A percentile compares a stretch with the other conserved stretches of the same genome.
Evolutionary conservation across 2,113 vertebrate species (phyloP).

Genomic region (Salvelinus sp.): DNA sequence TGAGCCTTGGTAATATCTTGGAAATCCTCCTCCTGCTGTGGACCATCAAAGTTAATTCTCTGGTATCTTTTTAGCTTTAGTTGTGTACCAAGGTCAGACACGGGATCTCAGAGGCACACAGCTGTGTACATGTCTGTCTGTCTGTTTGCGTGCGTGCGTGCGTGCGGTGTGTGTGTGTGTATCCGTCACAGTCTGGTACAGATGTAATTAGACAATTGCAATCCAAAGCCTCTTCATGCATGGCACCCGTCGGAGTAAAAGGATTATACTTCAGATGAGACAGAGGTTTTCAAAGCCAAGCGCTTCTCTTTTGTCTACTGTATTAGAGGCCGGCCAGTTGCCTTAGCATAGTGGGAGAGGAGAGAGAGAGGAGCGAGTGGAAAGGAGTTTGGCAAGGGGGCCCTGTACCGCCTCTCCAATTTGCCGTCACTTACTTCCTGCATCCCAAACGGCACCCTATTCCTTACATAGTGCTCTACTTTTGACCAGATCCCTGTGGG

Average conservation of each 20-base stretch:
- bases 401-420: constrained; percentile 28
- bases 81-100: not conserved
- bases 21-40: not conserved
- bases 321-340: constrained; percentile 56
- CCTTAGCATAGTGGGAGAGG: constrained; percentile 40
- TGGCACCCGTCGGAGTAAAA: constrained; percentile 34
- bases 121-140: not conserved
- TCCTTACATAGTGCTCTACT: too few relatives aligned
- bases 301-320: constrained; percentile 42
- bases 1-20: not conserved
- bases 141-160: too few relatives aligned
- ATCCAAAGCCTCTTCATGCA: constrained; percentile 35
- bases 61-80: constrained; percentile 11
- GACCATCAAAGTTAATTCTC: constrained; percentile 3
- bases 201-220: constrained; percentile 50
- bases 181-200: constrained; percentile 35
- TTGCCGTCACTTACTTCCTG: constrained; percentile 30
- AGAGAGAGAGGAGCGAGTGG: constrained; percentile 20
- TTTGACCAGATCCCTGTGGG: too few relatives aligned
- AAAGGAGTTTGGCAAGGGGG: too few relatives aligned
- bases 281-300: constrained; percentile 49
- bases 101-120: not conserved
- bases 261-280: constrained; percentile 40
- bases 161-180: not conserved
- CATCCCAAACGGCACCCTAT: too few relatives aligned